phyloP scores from a whole-genome alignment of 2,888 invertebrate species.

The Calameuta pallipes region DNA sequence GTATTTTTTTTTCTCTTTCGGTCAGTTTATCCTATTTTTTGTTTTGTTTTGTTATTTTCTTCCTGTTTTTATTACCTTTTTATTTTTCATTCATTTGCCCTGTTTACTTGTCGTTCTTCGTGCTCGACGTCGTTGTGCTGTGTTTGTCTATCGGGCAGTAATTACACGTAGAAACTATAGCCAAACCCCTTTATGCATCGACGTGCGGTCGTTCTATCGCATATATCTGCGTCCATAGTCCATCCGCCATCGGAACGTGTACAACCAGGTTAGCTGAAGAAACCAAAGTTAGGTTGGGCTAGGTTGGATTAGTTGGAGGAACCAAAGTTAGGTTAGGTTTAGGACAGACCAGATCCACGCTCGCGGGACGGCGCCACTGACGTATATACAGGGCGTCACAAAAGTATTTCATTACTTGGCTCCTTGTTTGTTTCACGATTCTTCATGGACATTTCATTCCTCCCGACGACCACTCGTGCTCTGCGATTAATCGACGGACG shows the following conservation, averaged over 20 bases:
- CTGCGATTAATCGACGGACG: not conserved
- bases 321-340: not conserved
- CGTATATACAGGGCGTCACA: not conserved
- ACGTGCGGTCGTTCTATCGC: not conserved
- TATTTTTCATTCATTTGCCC: not conserved
- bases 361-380: not conserved
- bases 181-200: not conserved
- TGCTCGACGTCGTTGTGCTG: not conserved
- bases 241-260: not conserved
- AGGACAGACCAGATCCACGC: not conserved
- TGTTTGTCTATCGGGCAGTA: not conserved
- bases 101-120: not conserved
- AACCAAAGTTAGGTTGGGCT: not conserved
- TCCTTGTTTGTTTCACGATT: not conserved
- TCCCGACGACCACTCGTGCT: not conserved
- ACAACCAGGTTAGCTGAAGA: not conserved
- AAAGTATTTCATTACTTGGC: not conserved
- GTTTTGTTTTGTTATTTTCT: not conserved
- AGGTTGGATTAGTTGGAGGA: not conserved
- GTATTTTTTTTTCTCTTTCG: constrained; percentile 5
- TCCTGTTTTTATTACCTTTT: constrained; percentile 22
- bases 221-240: not conserved
- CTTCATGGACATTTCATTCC: not conserved
- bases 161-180: not conserved
- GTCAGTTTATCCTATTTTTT: constrained; percentile 1